Conservation (phyloP, 1,140 invertebrate species). For the Hypothenemus hampei region DNA sequence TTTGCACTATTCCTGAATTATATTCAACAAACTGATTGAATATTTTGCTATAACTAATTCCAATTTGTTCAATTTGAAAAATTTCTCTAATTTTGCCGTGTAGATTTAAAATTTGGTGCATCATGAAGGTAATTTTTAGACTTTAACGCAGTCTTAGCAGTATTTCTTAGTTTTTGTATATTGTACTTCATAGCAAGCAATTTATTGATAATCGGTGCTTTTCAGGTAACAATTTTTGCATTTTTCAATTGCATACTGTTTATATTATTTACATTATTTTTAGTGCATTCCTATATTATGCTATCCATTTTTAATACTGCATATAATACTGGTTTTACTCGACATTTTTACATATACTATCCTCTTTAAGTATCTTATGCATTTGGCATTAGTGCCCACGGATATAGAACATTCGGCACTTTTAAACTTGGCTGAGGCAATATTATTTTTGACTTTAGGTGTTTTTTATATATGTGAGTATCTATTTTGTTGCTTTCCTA, state of each 20-base stretch:
- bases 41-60: too few relatives aligned
- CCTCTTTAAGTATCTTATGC: conserved; percentile 15
- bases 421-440: conserved; percentile 17
- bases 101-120: too few relatives aligned
- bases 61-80: too few relatives aligned
- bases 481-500: background rate
- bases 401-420: background rate
- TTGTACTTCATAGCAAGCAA: background rate
- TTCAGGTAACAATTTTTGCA: background rate
- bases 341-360: conserved; percentile 5
- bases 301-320: conserved; percentile 22
- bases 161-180: background rate
- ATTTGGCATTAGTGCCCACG: background rate
- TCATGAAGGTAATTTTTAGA: too few relatives aligned
- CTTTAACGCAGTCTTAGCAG: too few relatives aligned
- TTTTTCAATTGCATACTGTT: background rate
- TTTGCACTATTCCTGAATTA: too few relatives aligned
- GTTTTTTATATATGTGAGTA: conserved; percentile 23
- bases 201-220: background rate
- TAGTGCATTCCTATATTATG: conserved; percentile 17
- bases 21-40: too few relatives aligned
- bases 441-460: conserved; percentile 17
- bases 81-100: too few relatives aligned
- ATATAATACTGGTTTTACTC: conserved; percentile 18
- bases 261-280: conserved; percentile 9